These are phyloP conservation scores for Lordiphosa clarofinis DNA, from an alignment of 1,140 invertebrate genomes.

Conservation along the genomic window DNA sequence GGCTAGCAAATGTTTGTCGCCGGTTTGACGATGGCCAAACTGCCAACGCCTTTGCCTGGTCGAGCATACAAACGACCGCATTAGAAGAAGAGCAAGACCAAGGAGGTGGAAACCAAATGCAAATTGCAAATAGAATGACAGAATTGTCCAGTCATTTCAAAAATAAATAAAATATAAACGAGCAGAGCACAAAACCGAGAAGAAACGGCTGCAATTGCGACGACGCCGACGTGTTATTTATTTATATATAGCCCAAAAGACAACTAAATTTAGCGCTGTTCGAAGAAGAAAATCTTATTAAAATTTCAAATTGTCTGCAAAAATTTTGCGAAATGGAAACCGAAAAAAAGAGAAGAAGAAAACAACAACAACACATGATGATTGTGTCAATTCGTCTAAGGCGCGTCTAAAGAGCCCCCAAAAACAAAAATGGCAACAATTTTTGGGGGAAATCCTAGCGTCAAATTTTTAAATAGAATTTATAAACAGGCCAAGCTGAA, in stretches of 20 bases:
- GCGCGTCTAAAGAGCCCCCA: constrained; percentile 56
- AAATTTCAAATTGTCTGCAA: constrained; percentile 74
- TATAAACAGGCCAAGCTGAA: constrained; percentile 22
- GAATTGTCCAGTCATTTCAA: constrained; percentile 28
- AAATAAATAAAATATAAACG: constrained; percentile 10
- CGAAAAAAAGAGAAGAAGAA: constrained; percentile 20
- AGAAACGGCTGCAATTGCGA: too few relatives aligned
- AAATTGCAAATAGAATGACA: constrained; percentile 18
- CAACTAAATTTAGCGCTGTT: constrained; percentile 57
- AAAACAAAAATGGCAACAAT: constrained; percentile 62
- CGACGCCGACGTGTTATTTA: constrained; percentile 37
- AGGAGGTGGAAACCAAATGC: constrained; percentile 5
- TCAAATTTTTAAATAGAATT: constrained; percentile 66
- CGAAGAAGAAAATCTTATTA: constrained; percentile 53
- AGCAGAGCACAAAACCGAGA: not conserved
- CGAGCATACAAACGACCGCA: constrained; percentile 67
- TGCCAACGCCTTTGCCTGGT: constrained; percentile 13
- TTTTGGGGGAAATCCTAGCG: constrained; percentile 64
- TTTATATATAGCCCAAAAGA: constrained; percentile 14
- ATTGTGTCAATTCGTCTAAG: constrained; percentile 55
- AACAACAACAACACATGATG: constrained; percentile 14
- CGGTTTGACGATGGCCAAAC: constrained; percentile 41
- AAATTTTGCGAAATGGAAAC: constrained; percentile 70
- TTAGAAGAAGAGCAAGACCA: constrained; percentile 17
- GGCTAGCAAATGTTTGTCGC: constrained; percentile 5